Evolutionary conservation across 2,888 invertebrate genomes (phyloP), one percentile per base, ranked within the genome.

Genomic region (Rhingia campestris): DNA sequence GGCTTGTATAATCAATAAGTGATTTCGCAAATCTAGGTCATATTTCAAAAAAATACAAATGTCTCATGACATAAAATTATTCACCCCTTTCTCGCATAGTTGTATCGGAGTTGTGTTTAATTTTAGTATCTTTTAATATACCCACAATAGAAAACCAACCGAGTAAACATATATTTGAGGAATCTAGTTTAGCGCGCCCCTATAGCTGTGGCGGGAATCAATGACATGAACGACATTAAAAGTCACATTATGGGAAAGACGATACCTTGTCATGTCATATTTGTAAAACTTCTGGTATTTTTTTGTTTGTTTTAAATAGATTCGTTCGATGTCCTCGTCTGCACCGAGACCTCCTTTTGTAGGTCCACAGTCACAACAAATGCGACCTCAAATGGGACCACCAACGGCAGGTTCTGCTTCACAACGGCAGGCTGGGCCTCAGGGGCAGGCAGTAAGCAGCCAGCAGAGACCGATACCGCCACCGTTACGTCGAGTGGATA

Each of bases 1-100:
- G 47, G 43, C 70, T 91, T 91, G 91, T 91, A 91, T 89, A 91
- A 91, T 91, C 91, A 91, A 91, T 91, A 91, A 91, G 89, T 88
- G 88, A 90, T 89, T 88, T 86, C 87, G 86, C 87, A 87, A 80
- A 90, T 89, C 89, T 90, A 89, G 91, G 89, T 91, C 91, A 89
- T 89, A 90, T 91, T 90, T 88, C 89, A 90, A 87, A 88, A 87
- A 88, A 63, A 88, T 87, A 86, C 87, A 82, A 82, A 86, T 86
- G 87, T 87, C 89, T 87, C 89, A 90, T 88, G 91, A 89, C 90
- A 90, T 90, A 90, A 90, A 87, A 12, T 69, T 10, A 10, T 80
- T 30, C 51, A 32, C 63, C 73, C 63, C 7, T 30, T 45, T 3
- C 32, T 2, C 14, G n/a, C 39, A 35, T 32, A 39, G 4, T 41